Evolutionary conservation across 53 echinoderm and acorn worm species (phyloP).

Genomic region (Glandiceps talaboti): DNA sequence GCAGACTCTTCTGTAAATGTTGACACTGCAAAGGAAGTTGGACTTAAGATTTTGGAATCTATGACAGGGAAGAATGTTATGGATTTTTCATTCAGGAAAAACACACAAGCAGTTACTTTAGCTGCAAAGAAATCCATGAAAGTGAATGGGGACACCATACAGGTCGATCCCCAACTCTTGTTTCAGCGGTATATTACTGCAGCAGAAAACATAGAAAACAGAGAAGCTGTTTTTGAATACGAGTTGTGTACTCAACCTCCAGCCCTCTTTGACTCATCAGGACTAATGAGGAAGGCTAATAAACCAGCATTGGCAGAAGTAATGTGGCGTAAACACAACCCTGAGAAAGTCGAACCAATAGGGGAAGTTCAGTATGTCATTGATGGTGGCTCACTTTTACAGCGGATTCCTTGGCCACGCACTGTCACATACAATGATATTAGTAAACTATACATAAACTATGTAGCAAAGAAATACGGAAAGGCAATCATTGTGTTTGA

Average conservation of each 20-base stretch:
- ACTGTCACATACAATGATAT: constrained; percentile 23
- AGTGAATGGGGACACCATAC: constrained; percentile 18
- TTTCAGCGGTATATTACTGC: constrained; percentile 50
- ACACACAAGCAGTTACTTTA: constrained; percentile 15
- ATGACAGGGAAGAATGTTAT: constrained; percentile 6
- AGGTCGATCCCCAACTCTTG: constrained; percentile 47
- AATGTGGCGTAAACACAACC: no score
- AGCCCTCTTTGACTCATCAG: constrained; percentile 26
- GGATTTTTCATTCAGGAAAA: constrained; percentile 11
- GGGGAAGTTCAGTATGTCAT: constrained; percentile 5
- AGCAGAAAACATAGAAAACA: constrained; percentile 8
- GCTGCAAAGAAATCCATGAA: constrained; percentile 17
- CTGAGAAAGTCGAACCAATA: not conserved
- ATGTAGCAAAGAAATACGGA: constrained; percentile 3
- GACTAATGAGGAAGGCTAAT: constrained; percentile 22
- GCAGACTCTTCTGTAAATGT: constrained; percentile 7
- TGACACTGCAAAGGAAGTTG: constrained; percentile 16
- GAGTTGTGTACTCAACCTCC: constrained; percentile 48
- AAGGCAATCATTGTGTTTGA: constrained; percentile 10
- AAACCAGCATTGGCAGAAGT: constrained; percentile 40
- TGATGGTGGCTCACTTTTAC: constrained; percentile 31
- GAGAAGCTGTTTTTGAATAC: constrained; percentile 32
- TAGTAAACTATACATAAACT: not conserved
- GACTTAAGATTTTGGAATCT: constrained; percentile 13
- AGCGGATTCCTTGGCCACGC: constrained; percentile 35